A percentile compares a stretch with the other conserved stretches of the same genome.
Evolutionary conservation across 23 tunicate genomes (phyloP).

Genomic region (Aplidium turbinatum): DNA sequence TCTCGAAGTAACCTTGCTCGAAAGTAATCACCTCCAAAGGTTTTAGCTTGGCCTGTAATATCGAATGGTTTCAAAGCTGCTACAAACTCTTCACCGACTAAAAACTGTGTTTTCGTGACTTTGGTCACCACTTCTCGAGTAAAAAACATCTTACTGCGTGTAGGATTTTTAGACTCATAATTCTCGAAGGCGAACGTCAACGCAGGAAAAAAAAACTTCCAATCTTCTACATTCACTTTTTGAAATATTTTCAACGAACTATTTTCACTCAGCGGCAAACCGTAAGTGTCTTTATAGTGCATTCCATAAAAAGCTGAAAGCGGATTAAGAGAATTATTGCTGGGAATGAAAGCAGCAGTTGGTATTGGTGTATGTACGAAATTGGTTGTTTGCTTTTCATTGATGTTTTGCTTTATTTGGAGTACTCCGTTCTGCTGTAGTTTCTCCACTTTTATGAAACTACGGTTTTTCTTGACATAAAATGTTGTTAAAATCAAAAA

Average conservation of each 20-base stretch:
- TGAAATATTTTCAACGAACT: too few relatives aligned
- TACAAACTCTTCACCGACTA: conserved; percentile 29
- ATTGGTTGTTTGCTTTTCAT: too few relatives aligned
- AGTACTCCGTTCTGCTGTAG: too few relatives aligned
- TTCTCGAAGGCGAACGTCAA: not conserved
- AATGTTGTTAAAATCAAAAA: too few relatives aligned
- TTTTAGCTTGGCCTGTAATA: conserved; percentile 11
- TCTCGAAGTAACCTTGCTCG: conserved; percentile 26
- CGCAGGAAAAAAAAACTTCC: conserved; percentile 1
- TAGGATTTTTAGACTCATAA: not conserved
- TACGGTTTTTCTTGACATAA: too few relatives aligned
- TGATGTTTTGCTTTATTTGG: too few relatives aligned
- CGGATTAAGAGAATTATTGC: too few relatives aligned
- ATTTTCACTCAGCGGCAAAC: not conserved
- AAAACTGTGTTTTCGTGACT: not conserved
- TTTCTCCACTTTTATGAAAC: too few relatives aligned
- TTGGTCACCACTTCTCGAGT: not conserved
- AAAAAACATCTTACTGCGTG: not conserved
- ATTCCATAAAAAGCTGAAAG: conserved; percentile 27
- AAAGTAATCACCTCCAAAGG: conserved; percentile 58
- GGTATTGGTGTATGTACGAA: too few relatives aligned
- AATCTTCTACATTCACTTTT: not conserved
- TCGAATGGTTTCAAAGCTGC: conserved; percentile 34
- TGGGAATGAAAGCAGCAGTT: too few relatives aligned
- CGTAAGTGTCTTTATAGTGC: not conserved